Percentiles rank a stretch among this genome's conserved stretches.
Conservation (phyloP, 2,113 vertebrate species). For the Pterocles gutturalis region DNA sequence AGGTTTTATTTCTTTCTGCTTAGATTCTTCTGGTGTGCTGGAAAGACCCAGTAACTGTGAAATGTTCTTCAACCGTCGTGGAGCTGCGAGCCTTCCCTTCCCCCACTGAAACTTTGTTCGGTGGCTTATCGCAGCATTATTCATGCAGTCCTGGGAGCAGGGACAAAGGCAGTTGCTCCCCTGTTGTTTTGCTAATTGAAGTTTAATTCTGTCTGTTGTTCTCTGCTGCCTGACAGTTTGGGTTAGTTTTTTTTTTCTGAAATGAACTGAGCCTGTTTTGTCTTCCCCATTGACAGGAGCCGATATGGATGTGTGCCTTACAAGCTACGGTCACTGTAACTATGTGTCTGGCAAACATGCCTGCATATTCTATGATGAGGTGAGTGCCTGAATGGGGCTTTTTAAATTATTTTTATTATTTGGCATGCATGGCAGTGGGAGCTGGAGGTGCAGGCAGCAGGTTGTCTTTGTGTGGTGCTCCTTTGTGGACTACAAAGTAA, state of each 20-base stretch:
- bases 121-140: constrained; percentile 60
- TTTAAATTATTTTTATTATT: neutral
- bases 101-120: constrained; percentile 33
- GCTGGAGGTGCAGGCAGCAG: constrained; percentile 48
- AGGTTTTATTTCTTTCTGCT: neutral
- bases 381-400: constrained; percentile 63
- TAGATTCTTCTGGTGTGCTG: neutral
- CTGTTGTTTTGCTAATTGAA: constrained; percentile 60
- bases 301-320: constrained; percentile 99
- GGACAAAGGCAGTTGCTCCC: constrained; percentile 67
- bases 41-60: neutral
- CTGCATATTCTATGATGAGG: constrained; percentile 99
- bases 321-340: constrained; percentile 97
- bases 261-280: constrained; percentile 43
- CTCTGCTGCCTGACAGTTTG: neutral
- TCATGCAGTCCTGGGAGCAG: constrained; percentile 48
- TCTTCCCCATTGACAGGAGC: constrained; percentile 82
- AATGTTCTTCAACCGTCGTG: neutral
- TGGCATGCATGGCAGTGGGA: neutral
- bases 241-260: neutral
- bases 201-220: constrained; percentile 49
- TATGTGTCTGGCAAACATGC: constrained; percentile 97
- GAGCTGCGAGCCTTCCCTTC: constrained; percentile 24
- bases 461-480: constrained; percentile 56
- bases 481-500: constrained; percentile 45